A percentile compares a stretch with the other conserved stretches of the same genome.
Conservation (phyloP, 2,888 invertebrate species). For the Galeruca laticollis region DNA sequence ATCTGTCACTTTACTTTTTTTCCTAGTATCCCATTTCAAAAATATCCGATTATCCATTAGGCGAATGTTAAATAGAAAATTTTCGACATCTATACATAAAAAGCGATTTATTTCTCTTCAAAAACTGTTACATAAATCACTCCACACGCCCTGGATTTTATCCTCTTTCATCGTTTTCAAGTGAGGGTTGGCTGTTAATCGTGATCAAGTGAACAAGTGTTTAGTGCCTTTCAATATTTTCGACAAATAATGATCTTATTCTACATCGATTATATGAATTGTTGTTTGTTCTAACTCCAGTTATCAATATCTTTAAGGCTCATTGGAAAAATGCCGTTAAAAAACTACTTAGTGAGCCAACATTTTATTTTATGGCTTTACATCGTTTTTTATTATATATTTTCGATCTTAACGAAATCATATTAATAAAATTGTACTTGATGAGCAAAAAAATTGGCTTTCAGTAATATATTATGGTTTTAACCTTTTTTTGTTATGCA, state of each 20-base stretch:
- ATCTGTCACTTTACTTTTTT: not conserved
- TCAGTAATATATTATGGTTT: too few relatives aligned
- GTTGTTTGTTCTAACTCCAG: not conserved
- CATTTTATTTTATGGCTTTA: too few relatives aligned
- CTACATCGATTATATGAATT: not conserved
- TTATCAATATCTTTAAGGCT: too few relatives aligned
- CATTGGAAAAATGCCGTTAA: too few relatives aligned
- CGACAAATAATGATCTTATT: not conserved
- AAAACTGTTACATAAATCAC: slow-evolving; percentile 5
- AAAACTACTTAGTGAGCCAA: too few relatives aligned
- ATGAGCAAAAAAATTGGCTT: too few relatives aligned
- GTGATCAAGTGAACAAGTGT: slow-evolving; percentile 13
- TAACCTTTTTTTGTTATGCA: too few relatives aligned
- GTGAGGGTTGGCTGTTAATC: not conserved
- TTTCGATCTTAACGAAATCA: too few relatives aligned
- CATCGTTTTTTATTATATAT: too few relatives aligned
- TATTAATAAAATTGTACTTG: too few relatives aligned
- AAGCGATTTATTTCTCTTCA: not conserved
- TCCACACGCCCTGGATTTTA: not conserved
- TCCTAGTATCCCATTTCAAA: not conserved
- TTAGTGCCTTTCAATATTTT: slow-evolving; percentile 12
- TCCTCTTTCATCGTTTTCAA: not conserved
- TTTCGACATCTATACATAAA: not conserved
- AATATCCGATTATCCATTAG: not conserved
- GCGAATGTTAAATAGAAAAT: not conserved